Percentiles rank a stretch among this genome's conserved stretches.
phyloP scores from a whole-genome alignment of 2,113 vertebrate species.

The Gopherus flavomarginatus region DNA sequence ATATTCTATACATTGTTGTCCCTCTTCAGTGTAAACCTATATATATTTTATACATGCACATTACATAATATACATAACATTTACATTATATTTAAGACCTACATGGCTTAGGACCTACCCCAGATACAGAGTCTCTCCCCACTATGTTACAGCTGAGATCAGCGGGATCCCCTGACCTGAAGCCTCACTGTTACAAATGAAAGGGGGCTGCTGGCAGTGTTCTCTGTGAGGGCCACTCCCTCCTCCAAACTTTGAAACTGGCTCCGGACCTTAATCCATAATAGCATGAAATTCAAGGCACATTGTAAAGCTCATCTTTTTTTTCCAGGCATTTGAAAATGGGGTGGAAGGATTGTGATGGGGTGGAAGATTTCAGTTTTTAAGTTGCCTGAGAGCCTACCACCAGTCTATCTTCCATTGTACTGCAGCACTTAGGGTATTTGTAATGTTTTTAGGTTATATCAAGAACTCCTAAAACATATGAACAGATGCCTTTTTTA shows the following conservation, averaged over 20 bases:
- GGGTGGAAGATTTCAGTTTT: background rate
- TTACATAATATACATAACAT: background rate
- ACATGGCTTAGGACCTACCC: background rate
- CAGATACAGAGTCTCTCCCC: background rate
- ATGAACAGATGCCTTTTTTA: background rate
- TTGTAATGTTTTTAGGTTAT: background rate
- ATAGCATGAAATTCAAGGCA: background rate
- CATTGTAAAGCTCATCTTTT: background rate
- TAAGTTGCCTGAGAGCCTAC: background rate
- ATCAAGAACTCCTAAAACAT: background rate
- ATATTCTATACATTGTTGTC: too few species aligned
- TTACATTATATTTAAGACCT: background rate
- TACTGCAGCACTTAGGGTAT: background rate
- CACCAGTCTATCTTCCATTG: background rate
- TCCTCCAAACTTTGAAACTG: background rate
- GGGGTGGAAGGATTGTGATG: background rate
- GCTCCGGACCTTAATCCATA: background rate
- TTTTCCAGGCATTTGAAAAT: background rate
- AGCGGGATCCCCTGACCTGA: background rate
- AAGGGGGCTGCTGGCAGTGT: background rate
- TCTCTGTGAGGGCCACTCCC: background rate
- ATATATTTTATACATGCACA: background rate
- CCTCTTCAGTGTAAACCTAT: background rate
- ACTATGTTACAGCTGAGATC: background rate
- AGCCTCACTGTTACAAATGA: background rate